Evolutionary conservation across 2,113 vertebrate genomes (phyloP).

Genomic region (Bubo blakistoni): DNA sequence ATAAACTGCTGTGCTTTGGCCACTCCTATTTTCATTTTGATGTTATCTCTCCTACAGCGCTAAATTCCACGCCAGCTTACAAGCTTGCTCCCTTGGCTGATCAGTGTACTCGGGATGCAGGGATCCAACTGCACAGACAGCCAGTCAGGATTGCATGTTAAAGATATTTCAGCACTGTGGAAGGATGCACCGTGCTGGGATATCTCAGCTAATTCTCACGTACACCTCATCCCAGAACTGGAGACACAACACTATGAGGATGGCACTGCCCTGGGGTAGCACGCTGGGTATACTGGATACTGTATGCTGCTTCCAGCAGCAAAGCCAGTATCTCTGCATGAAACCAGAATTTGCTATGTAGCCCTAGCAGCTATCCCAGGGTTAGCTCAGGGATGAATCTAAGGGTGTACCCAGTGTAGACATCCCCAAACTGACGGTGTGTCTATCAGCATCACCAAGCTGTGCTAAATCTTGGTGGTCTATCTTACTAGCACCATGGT

Average conservation of each 20-base stretch:
- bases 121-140: not conserved
- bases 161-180: not conserved
- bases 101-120: not conserved
- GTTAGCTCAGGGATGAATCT: not conserved
- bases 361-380: not conserved
- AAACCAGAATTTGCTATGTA: not conserved
- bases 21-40: not conserved
- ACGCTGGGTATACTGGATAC: rapidly evolving
- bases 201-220: not conserved
- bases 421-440: rapidly evolving
- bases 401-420: not conserved
- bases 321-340: not conserved
- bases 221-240: not conserved
- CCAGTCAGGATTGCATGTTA: not conserved
- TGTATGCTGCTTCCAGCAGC: not conserved
- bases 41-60: not conserved
- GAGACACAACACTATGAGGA: not conserved
- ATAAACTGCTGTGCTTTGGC: not conserved
- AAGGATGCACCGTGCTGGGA: not conserved
- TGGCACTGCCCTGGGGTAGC: not conserved
- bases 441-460: not conserved
- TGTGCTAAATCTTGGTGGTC: not conserved
- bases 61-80: not conserved
- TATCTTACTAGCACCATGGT: not conserved
- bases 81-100: not conserved